Percentiles rank a stretch among this genome's conserved stretches.
Conservation (phyloP, 2,113 vertebrate species). For the Rhagologus leucostigma region DNA sequence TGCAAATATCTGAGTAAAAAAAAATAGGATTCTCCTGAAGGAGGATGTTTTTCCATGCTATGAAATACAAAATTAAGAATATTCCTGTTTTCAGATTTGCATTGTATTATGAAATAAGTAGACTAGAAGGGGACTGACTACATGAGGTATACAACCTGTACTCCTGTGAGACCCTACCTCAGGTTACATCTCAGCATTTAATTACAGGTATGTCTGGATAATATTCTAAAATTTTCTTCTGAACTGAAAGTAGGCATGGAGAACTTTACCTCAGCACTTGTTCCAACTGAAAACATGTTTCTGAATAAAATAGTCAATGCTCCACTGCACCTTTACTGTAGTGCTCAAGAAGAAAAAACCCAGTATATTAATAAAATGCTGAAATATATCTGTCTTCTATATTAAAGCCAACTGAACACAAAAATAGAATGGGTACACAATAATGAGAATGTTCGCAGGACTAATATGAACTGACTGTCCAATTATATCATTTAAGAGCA, state of each 20-base stretch:
- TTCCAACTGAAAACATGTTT: not conserved
- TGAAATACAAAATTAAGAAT: not conserved
- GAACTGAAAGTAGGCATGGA: not conserved
- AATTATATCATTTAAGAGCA: not conserved
- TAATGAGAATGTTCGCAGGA: not conserved
- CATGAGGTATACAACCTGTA: fast-evolving
- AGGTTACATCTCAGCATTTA: not conserved
- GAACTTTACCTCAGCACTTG: not conserved
- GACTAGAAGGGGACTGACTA: not conserved
- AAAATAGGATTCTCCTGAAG: not conserved
- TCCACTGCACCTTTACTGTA: not conserved
- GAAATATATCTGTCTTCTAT: not conserved
- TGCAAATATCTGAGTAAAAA: not conserved
- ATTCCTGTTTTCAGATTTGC: not conserved
- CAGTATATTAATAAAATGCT: not conserved
- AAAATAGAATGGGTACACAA: not conserved
- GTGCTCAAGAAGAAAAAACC: not conserved
- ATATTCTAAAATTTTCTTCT: not conserved
- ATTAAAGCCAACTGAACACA: not conserved
- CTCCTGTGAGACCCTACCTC: not conserved
- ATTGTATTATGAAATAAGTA: fast-evolving
- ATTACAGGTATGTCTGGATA: not conserved
- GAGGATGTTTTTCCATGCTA: not conserved
- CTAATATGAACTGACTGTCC: not conserved
- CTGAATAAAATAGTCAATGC: not conserved